Conservation (phyloP, 92 coral and sea anemone species). For the Anthopleura xanthogrammica region DNA sequence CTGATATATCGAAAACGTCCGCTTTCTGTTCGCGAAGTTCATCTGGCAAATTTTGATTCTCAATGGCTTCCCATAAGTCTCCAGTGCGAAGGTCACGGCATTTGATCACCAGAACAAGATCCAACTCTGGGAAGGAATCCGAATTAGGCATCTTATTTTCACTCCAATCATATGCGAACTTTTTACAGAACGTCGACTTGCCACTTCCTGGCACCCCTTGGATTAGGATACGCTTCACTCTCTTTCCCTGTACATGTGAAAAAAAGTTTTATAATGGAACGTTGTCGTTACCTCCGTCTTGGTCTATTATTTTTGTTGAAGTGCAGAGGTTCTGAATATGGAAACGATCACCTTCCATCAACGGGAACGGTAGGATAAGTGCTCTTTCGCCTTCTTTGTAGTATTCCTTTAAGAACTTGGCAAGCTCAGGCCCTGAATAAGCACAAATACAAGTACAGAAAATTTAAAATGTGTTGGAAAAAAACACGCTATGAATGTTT, state of each 20-base stretch:
- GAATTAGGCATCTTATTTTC: not conserved
- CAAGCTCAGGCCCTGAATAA: not conserved
- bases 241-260: not conserved
- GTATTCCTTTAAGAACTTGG: not conserved
- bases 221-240: not conserved
- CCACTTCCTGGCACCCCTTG: conserved; percentile 1
- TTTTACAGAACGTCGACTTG: conserved; percentile 1
- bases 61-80: conserved; percentile 10
- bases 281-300: not conserved
- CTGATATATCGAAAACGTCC: not conserved
- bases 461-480: not conserved
- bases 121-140: not conserved
- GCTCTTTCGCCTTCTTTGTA: conserved; percentile 9
- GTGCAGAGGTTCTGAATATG: conserved; percentile 1
- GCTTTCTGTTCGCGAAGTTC: not conserved
- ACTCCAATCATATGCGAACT: not conserved
- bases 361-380: not conserved
- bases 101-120: not conserved
- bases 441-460: not conserved
- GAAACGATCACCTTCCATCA: not conserved
- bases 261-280: not conserved
- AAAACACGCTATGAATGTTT: no score
- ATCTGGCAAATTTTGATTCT: not conserved
- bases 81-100: not conserved
- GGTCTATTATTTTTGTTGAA: not conserved